Evolutionary conservation across 2,113 vertebrate genomes (phyloP), one percentile per base, ranked within the genome.

Genomic region (Rhynchopsitta pachyrhyncha): DNA sequence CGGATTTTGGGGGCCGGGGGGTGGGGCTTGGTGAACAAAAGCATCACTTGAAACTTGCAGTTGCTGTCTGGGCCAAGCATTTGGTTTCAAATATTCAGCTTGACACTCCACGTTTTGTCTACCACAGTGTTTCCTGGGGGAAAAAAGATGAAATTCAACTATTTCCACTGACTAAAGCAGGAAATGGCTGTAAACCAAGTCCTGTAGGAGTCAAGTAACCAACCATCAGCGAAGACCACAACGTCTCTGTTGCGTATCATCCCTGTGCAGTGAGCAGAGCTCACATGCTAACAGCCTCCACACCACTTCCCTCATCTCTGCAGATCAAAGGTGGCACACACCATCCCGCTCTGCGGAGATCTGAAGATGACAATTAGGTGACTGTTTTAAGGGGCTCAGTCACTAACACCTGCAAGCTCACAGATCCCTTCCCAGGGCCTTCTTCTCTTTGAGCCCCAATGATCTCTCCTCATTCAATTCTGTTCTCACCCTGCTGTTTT

Each of bases 281-380:
- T 17, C 33, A 20, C 47, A 20, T 6, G 8, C 67, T 44, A 35
- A 47, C 82, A 64, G 67, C 39, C 86, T 47, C 47, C 33, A 23
- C 53, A 28, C 5, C 44, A 3, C 7, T 1, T 3, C 78, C 70
- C 82, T 35, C 0, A 29, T 27, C 81, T 44, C 50, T 41, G 50
- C 82, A 88, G 69, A 93, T 81, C 93, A 94, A 80, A 95, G 83
- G 55, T 71, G 82, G 7, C 90, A 8, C 79, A 25, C 25, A 15
- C 22, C 89, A 49, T 18, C 46, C 67, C 22, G 41, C 80, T 37
- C 90, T 41, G 79, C 82, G 81, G 53, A 88, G 82, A 81, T 39
- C 80, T 88, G 60, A 90, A 44, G 83, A 28, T 8, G 27, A 90
- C 80, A 71, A 8, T 39, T 16, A 86, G 73, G 88, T 88, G 94